Conservation (phyloP, 1,140 invertebrate genomes). For the Diachasma alloeum region DNA sequence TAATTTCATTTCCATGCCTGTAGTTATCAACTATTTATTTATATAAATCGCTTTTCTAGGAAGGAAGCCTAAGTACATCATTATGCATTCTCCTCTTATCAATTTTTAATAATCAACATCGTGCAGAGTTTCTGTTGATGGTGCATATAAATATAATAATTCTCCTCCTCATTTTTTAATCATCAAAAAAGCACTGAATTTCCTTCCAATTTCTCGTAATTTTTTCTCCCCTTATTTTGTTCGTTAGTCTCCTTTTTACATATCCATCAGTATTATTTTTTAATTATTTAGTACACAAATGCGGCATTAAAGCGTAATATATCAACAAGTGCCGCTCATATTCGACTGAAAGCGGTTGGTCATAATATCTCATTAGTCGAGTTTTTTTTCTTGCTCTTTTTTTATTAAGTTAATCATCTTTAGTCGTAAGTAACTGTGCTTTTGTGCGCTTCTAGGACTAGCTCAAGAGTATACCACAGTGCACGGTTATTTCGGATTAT, state of each 20-base stretch:
- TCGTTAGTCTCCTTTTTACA: neutral
- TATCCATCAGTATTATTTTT: neutral
- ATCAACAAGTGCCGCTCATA: conserved; percentile 2
- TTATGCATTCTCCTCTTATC: neutral
- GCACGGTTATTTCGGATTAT: neutral
- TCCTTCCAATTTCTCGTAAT: neutral
- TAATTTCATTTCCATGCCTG: neutral
- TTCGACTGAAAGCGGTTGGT: neutral
- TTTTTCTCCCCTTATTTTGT: neutral
- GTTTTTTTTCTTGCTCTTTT: neutral
- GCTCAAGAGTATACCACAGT: neutral
- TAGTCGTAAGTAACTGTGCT: neutral
- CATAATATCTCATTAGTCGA: neutral
- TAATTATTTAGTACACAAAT: neutral
- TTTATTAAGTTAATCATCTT: neutral
- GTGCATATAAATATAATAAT: conserved; percentile 12
- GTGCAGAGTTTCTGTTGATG: neutral
- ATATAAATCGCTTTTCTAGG: neutral
- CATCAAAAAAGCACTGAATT: neutral
- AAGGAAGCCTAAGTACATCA: conserved; percentile 10
- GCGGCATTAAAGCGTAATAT: neutral
- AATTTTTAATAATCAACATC: neutral
- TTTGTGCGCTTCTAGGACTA: neutral
- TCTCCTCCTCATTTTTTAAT: neutral
- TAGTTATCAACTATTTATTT: neutral